A percentile compares a stretch with the other conserved stretches of the same genome.
Evolutionary conservation across 2,797 vertebrate species (phyloP).

Genomic region (Malacoctenus gilli): DNA sequence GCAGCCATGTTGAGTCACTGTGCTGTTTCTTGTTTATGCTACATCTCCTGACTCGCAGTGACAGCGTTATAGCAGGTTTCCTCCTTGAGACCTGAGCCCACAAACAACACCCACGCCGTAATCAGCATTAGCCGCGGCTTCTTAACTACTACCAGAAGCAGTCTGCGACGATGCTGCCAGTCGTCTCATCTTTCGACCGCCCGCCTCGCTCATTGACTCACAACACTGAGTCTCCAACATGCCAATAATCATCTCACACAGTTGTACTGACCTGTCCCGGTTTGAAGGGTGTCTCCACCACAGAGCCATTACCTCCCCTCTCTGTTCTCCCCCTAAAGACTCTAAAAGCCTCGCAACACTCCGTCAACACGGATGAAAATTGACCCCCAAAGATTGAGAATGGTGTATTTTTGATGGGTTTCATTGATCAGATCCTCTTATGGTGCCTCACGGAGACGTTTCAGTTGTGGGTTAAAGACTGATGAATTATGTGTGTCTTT

Average conservation of each 20-base stretch:
- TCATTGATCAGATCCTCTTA: slow-evolving; percentile 13
- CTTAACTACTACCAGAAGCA: slow-evolving; percentile 24
- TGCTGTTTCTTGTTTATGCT: slow-evolving; percentile 59
- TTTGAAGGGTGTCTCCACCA: slow-evolving; percentile 34
- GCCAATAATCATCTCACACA: slow-evolving; percentile 34
- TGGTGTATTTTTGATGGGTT: slow-evolving; percentile 19
- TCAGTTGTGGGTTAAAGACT: background rate
- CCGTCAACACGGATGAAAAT: slow-evolving; percentile 8
- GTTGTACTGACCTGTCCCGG: slow-evolving; percentile 10
- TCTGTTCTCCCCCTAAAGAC: slow-evolving; percentile 1
- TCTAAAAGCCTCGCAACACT: background rate
- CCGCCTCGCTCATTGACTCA: slow-evolving; percentile 56
- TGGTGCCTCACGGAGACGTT: background rate
- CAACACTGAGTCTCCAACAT: slow-evolving; percentile 15
- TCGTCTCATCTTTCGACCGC: slow-evolving; percentile 48
- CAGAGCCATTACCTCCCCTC: slow-evolving; percentile 19
- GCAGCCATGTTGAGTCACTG: slow-evolving; percentile 72
- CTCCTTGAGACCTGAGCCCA: slow-evolving; percentile 44
- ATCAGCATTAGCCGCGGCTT: slow-evolving; percentile 41
- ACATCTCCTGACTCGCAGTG: slow-evolving; percentile 59
- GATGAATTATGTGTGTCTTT: background rate
- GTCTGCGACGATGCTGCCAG: slow-evolving; percentile 17
- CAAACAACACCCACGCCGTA: slow-evolving; percentile 38
- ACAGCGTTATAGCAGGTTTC: slow-evolving; percentile 63
- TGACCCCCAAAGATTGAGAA: background rate